Percentiles rank a stretch among this genome's conserved stretches.
phyloP scores from a whole-genome alignment of 2,113 vertebrate species.

The Psephotus haematonotus region DNA sequence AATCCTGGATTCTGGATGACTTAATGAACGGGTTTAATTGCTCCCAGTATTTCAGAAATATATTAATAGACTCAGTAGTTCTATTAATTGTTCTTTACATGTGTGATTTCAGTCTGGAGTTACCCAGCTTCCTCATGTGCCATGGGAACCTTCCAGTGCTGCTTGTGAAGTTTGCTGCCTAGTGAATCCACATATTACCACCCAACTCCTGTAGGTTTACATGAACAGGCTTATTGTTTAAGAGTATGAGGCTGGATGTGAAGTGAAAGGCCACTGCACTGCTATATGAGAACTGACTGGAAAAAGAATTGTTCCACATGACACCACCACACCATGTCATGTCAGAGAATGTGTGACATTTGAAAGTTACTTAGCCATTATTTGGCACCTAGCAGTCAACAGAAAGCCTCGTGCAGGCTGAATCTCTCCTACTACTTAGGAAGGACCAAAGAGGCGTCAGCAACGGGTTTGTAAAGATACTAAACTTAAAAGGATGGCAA shows the following conservation, averaged over 20 bases:
- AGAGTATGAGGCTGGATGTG: fast-evolving
- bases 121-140: not conserved
- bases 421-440: not conserved
- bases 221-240: not conserved
- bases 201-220: not conserved
- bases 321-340: too few species aligned
- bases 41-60: not conserved
- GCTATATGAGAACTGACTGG: not conserved
- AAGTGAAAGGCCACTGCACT: not conserved
- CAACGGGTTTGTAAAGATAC: not conserved
- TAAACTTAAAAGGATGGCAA: not conserved
- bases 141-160: not conserved
- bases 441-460: not conserved
- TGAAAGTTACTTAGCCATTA: not conserved
- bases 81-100: not conserved
- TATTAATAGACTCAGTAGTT: not conserved
- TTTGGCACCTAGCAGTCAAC: not conserved
- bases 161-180: not conserved
- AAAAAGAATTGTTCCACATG: not conserved
- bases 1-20: not conserved
- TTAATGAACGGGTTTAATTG: not conserved
- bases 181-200: not conserved
- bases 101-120: not conserved
- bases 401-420: not conserved
- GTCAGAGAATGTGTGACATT: not conserved